phyloP scores from a whole-genome alignment of 2,797 vertebrate genomes.

The Pteropus rufus region DNA sequence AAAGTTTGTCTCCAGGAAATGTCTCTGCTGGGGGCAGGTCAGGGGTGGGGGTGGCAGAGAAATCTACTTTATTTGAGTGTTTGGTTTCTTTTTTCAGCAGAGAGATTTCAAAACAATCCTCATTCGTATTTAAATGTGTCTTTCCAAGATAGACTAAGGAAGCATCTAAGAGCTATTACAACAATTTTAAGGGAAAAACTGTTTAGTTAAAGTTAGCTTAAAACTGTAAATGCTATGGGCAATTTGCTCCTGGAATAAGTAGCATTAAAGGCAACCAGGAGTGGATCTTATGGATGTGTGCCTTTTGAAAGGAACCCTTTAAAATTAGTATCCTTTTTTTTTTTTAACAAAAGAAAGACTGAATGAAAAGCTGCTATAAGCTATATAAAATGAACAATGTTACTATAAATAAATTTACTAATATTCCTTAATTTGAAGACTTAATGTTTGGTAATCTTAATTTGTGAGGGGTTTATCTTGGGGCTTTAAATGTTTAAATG shows the following conservation, averaged over 20 bases:
- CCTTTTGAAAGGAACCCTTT: background rate
- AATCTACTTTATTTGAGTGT: background rate
- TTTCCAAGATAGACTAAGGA: background rate
- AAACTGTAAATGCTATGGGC: background rate
- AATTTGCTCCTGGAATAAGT: background rate
- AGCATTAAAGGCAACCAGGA: background rate
- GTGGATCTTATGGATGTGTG: background rate
- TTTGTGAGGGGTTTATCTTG: background rate
- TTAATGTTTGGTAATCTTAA: background rate
- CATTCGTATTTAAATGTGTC: background rate
- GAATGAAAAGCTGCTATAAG: background rate
- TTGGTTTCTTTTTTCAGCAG: background rate
- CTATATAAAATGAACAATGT: background rate
- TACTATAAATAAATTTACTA: background rate
- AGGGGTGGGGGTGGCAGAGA: background rate
- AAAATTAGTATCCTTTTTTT: background rate
- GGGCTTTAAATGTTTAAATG: background rate
- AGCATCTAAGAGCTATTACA: background rate
- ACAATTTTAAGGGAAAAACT: background rate
- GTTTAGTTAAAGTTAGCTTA: background rate
- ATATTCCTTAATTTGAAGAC: background rate
- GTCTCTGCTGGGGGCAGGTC: background rate
- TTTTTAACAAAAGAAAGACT: background rate
- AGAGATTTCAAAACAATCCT: conserved; percentile 3
- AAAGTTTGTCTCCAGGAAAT: conserved; percentile 45